These are phyloP conservation scores for Hypsibius dujardini DNA, from an alignment of 1,140 invertebrate genomes.

Conservation along the genomic window DNA sequence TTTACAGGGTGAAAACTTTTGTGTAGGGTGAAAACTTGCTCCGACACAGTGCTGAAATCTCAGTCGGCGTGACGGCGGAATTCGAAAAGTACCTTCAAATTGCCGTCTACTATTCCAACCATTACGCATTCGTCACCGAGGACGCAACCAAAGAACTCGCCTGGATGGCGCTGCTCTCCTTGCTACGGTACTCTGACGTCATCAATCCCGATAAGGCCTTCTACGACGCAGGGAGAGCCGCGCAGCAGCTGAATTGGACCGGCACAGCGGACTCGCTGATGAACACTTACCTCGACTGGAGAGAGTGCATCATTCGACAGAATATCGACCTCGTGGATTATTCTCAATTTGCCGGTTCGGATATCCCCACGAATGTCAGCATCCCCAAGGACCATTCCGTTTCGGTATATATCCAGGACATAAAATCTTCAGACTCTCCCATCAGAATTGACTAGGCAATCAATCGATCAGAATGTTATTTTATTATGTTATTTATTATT, in stretches of 20 bases:
- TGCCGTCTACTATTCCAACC: constrained; percentile 45
- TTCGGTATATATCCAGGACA: too few species aligned
- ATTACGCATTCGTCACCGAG: constrained; percentile 16
- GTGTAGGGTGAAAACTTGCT: constrained; percentile 30
- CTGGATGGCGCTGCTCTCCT: constrained; percentile 41
- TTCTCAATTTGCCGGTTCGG: constrained; percentile 4
- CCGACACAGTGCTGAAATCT: neutral
- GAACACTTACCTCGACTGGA: constrained; percentile 26
- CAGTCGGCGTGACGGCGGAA: constrained; percentile 30
- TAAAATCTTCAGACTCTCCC: too few species aligned
- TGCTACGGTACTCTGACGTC: constrained; percentile 72
- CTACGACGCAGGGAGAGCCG: constrained; percentile 63
- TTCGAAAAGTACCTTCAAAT: constrained; percentile 44
- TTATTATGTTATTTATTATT: too few species aligned
- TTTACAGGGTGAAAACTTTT: too few species aligned
- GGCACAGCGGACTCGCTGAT: constrained; percentile 24
- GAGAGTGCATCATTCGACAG: constrained; percentile 24
- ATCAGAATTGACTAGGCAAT: too few species aligned
- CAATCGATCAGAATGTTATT: too few species aligned
- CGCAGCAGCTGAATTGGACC: constrained; percentile 29
- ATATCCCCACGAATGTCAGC: constrained; percentile 1
- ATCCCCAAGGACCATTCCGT: constrained; percentile 9
- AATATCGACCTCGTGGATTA: constrained; percentile 4
- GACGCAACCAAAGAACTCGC: constrained; percentile 25
- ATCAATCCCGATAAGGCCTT: constrained; percentile 77